Percentiles rank a stretch among this genome's conserved stretches.
These are phyloP conservation scores for Reinhardtius hippoglossoides DNA, from an alignment of 2,113 vertebrate species.

Conservation along the genomic window DNA sequence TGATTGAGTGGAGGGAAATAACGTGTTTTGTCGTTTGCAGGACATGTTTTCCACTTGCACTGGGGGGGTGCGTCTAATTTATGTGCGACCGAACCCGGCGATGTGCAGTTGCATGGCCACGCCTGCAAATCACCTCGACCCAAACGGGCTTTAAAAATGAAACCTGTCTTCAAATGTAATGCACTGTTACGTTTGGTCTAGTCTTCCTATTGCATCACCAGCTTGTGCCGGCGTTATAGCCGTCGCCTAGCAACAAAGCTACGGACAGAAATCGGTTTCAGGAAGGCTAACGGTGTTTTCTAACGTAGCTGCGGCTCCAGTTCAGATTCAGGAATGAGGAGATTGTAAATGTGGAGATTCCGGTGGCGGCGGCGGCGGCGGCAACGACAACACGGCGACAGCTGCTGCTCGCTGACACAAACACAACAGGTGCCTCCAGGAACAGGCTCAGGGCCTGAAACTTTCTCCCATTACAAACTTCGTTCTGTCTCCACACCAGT, in stretches of 20 bases:
- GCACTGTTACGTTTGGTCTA: background rate
- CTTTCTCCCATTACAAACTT: background rate
- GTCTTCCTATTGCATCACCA: too few species aligned
- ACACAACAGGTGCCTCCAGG: constrained; percentile 57
- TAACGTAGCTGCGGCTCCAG: background rate
- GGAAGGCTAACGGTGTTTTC: too few species aligned
- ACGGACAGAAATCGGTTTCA: too few species aligned
- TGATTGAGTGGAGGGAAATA: constrained; percentile 19
- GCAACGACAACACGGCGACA: constrained; percentile 41
- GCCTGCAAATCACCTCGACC: background rate
- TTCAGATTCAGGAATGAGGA: constrained; percentile 3
- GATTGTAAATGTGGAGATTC: constrained; percentile 3
- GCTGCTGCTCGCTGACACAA: constrained; percentile 51
- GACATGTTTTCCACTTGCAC: background rate
- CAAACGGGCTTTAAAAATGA: too few species aligned
- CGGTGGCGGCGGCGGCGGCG: constrained; percentile 9
- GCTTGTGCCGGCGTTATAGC: too few species aligned
- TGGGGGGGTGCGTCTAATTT: background rate
- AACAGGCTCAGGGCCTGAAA: constrained; percentile 1
- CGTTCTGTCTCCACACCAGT: background rate
- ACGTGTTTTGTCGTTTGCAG: background rate
- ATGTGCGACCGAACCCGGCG: background rate
- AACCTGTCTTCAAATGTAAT: background rate
- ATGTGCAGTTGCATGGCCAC: background rate
- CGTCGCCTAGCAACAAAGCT: too few species aligned